Evolutionary conservation across 2,888 invertebrate genomes (phyloP), one percentile per base, ranked within the genome.

Genomic region (Cacoxenus indagator): DNA sequence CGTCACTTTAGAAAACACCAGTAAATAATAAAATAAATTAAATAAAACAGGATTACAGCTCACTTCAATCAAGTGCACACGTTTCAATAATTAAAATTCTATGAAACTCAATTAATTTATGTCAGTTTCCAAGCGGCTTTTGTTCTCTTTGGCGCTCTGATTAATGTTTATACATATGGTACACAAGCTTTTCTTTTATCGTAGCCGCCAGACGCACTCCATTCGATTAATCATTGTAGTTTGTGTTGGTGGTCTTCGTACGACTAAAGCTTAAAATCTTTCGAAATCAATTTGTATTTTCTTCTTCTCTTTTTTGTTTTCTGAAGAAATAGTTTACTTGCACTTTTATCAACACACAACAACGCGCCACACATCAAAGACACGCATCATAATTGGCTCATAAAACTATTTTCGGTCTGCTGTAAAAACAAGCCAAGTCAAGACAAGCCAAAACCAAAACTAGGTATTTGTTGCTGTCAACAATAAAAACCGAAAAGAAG

Each of bases 91-190:
- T 31, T 31, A 31, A 31, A 31, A 31, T 8, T 31, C 11, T 24
- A 24, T 8, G 29, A 68, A 43, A 65, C 59, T 76, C 70, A 69
- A 74, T 75, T 74, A 69, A 71, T 70, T 73, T 69, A 67, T 65
- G 69, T 71, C 70, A 66, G 31, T 43, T 55, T 57, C 19, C 27
- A 57, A 46, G 45, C 65, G 24, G 45, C 45, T n/a, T 8, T 17
- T 11, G 6, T 51, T 1, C 22, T 54, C 45, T 26, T 45, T 45
- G n/a, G 26, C 48, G 19, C 9, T 59, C 26, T 69, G 73, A 73
- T 73, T 73, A 73, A 73, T 71, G 73, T 54, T 67, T 24, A 57
- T 8, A 22, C 19, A 11, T 8, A 43, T 43, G n/a, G n/a, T n/a
- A 43, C 45, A 11, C 24, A 64, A 45, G 64, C 27, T 27, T 26